Evolutionary conservation across 1,140 invertebrate genomes (phyloP).

Genomic region (Heliconius melpomene): DNA sequence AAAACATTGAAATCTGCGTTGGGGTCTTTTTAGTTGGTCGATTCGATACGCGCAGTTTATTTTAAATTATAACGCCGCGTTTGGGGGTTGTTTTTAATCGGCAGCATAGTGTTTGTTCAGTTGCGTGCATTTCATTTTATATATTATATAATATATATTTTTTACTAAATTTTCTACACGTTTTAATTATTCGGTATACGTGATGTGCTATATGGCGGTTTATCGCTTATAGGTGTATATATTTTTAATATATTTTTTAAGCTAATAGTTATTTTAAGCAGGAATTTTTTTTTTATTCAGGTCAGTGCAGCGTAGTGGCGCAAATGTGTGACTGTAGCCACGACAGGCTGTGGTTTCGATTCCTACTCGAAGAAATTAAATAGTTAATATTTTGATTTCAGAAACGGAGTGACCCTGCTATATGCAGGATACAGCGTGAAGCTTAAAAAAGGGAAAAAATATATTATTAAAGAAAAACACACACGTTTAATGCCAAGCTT

Average conservation of each 20-base stretch:
- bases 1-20: constrained; percentile 71
- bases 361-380: too few relatives aligned
- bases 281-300: too few relatives aligned
- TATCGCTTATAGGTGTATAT: neutral
- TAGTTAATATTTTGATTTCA: too few relatives aligned
- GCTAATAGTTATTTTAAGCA: neutral
- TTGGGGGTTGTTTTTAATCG: constrained; percentile 47
- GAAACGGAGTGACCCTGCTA: too few relatives aligned
- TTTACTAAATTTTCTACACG: neutral
- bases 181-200: neutral
- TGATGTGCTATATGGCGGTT: neutral
- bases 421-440: too few relatives aligned
- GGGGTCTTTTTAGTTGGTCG: constrained; percentile 60
- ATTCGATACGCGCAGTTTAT: constrained; percentile 77
- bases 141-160: constrained; percentile 2
- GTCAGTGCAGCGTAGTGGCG: too few relatives aligned
- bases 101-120: constrained; percentile 37
- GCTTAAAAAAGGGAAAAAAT: too few relatives aligned
- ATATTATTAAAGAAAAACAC: neutral
- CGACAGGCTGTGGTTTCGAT: too few relatives aligned
- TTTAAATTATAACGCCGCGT: constrained; percentile 70
- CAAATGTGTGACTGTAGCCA: too few relatives aligned
- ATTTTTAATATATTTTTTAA: neutral
- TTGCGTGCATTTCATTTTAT: constrained; percentile 25
- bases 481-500: neutral